Percentiles rank a stretch among this genome's conserved stretches.
Conservation (phyloP, 2,113 vertebrate genomes). For the Cebidichthys violaceus region DNA sequence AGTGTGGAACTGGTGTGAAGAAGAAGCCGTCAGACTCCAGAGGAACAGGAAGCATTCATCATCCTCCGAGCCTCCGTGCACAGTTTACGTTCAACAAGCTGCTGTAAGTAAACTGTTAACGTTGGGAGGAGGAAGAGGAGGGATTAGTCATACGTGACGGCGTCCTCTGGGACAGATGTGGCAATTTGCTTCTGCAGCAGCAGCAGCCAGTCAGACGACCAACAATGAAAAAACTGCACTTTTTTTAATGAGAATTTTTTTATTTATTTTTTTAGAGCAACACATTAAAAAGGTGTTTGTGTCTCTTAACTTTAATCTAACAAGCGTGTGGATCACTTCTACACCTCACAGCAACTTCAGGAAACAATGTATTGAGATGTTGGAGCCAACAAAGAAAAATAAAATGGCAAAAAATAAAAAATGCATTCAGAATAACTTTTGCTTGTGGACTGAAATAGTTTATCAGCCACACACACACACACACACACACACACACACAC, state of each 20-base stretch:
- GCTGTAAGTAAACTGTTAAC: constrained; percentile 60
- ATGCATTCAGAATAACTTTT: background rate
- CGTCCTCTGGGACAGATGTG: background rate
- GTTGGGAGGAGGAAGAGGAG: background rate
- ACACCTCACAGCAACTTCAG: background rate
- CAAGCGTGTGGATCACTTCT: background rate
- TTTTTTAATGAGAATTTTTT: too few species aligned
- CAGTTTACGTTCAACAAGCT: constrained; percentile 58
- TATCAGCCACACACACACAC: background rate
- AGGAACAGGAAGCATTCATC: background rate
- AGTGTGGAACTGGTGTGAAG: background rate
- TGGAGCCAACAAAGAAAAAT: background rate
- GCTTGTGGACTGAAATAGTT: background rate
- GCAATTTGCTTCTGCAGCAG: background rate
- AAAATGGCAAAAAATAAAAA: background rate
- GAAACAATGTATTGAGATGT: background rate
- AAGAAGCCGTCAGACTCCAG: background rate
- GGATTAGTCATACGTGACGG: constrained; percentile 27
- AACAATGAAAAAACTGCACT: background rate
- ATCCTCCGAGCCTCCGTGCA: constrained; percentile 7
- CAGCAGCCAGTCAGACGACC: background rate
- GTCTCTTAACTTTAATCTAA: background rate
- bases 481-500: background rate
- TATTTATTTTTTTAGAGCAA: background rate
- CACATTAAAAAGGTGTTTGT: background rate